These are phyloP conservation scores for Rhea pennata DNA, from an alignment of 2,113 vertebrate species.

Conservation along the genomic window DNA sequence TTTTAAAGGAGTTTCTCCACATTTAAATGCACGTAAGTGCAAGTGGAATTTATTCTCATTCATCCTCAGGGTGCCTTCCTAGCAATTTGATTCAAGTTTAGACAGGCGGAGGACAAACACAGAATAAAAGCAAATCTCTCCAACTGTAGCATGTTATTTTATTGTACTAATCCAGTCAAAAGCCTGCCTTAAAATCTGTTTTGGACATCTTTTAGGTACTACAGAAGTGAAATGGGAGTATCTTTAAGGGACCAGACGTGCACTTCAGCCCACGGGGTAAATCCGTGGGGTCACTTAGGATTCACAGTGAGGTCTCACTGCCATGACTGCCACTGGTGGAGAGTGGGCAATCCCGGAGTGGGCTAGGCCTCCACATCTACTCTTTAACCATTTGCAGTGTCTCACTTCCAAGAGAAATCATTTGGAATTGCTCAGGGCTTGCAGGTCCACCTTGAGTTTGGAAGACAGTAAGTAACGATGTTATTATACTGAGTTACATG, in stretches of 20 bases:
- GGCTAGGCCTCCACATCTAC: neutral
- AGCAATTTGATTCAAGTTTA: conserved; percentile 60
- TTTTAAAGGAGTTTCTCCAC: conserved; percentile 43
- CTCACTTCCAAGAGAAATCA: neutral
- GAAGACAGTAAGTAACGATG: neutral
- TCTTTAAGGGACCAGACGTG: neutral
- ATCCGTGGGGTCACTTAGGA: neutral
- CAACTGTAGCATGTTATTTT: neutral
- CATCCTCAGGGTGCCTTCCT: conserved; percentile 57
- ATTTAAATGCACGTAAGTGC: conserved; percentile 47
- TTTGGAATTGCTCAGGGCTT: neutral
- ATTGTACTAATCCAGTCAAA: conserved; percentile 29
- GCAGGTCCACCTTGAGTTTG: rapidly evolving
- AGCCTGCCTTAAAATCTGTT: conserved; percentile 3
- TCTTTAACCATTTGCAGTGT: neutral
- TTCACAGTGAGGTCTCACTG: neutral
- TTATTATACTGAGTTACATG: neutral
- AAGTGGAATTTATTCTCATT: conserved; percentile 14
- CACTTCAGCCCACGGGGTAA: neutral
- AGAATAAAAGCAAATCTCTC: conserved; percentile 43
- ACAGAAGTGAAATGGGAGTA: neutral
- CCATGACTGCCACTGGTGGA: neutral
- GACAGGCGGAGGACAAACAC: conserved; percentile 5
- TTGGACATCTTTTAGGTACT: neutral
- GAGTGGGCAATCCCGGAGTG: rapidly evolving